phyloP scores from a whole-genome alignment of 2,888 invertebrate species.

The Eupelmus urozonus region DNA sequence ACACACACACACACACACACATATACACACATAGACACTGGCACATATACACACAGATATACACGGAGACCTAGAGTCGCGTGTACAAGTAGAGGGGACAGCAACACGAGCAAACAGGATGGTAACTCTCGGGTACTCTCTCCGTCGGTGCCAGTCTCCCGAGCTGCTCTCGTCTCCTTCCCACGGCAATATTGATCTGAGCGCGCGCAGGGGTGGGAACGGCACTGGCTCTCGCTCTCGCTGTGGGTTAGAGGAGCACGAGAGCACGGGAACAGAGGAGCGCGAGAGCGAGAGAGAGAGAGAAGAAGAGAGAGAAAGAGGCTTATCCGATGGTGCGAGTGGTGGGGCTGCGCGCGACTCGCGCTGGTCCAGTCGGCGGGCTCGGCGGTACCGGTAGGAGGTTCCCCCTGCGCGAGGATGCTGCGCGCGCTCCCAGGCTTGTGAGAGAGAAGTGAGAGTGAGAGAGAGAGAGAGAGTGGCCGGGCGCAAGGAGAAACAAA shows the following conservation, averaged over 20 bases:
- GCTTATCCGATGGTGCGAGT: slow-evolving; percentile 60
- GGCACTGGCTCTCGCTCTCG: background rate
- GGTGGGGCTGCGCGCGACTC: slow-evolving; percentile 66
- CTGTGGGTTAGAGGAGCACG: slow-evolving; percentile 41
- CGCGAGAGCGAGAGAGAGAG: background rate
- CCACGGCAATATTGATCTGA: slow-evolving; percentile 75
- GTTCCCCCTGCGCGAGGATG: slow-evolving; percentile 60
- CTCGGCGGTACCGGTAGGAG: slow-evolving; percentile 68
- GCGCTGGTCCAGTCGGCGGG: slow-evolving; percentile 76
- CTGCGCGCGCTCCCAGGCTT: background rate
- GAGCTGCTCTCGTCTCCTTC: slow-evolving; percentile 38
- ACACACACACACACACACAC: too few species aligned
- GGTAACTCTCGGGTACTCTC: slow-evolving; percentile 1
- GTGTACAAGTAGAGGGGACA: background rate
- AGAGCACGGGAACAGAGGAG: slow-evolving; percentile 39
- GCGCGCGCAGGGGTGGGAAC: slow-evolving; percentile 58
- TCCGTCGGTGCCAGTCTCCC: too few species aligned
- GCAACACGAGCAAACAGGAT: background rate
- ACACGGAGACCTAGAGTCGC: background rate
- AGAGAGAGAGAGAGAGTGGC: background rate
- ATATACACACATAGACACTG: too few species aligned
- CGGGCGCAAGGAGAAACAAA: background rate
- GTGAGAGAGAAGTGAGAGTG: background rate
- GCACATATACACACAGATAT: too few species aligned
- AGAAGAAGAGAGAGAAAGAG: background rate